Evolutionary conservation across 1,140 invertebrate species (phyloP).

Genomic region (Phthorimaea operculella): DNA sequence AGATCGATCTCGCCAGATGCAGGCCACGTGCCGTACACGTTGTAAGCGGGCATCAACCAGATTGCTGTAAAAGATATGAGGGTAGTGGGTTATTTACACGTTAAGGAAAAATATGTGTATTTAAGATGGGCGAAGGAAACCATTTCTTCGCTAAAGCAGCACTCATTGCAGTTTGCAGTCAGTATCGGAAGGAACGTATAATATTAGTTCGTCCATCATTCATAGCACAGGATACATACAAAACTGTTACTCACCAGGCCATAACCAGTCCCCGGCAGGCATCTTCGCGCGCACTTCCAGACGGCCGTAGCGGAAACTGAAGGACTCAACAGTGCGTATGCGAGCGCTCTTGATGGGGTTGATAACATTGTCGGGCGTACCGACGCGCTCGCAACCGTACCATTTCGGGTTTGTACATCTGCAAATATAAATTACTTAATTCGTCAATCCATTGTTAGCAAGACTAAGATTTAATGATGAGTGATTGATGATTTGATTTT

Average conservation of each 20-base stretch:
- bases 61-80: constrained; percentile 54
- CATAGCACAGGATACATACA: no score
- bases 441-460: no score
- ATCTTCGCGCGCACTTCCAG: constrained; percentile 77
- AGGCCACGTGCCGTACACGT: constrained; percentile 67
- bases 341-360: constrained; percentile 76
- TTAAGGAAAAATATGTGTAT: no score
- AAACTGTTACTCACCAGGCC: constrained; percentile 74
- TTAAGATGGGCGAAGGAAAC: no score
- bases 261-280: constrained; percentile 79
- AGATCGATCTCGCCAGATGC: constrained; percentile 57
- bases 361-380: constrained; percentile 57
- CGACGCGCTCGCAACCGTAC: constrained; percentile 63
- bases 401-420: constrained; percentile 71
- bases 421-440: constrained; percentile 1
- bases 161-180: no score
- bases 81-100: background rate
- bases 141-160: no score
- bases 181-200: no score
- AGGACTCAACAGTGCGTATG: constrained; percentile 71
- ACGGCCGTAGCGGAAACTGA: constrained; percentile 75
- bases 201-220: no score
- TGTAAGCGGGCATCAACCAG: constrained; percentile 71
- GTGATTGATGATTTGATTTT: no score
- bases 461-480: no score